phyloP scores from a whole-genome alignment of 2,113 vertebrate species.

The Sarotherodon lohbergeri region DNA sequence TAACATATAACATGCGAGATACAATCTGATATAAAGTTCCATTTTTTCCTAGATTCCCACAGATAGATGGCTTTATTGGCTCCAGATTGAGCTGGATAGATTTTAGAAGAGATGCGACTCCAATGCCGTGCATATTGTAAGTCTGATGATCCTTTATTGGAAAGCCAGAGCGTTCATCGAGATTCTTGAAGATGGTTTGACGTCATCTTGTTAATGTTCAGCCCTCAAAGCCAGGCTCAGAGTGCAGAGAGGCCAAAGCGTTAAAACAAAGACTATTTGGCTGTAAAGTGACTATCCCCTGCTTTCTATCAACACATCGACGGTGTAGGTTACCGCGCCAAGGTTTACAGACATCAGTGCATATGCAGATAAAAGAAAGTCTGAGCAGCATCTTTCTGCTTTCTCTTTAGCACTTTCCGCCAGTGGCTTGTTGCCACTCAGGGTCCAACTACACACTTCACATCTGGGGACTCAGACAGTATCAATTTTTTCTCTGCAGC shows the following conservation, averaged over 20 bases:
- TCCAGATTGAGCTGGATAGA: neutral
- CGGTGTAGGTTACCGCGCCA: neutral
- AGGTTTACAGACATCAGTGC: neutral
- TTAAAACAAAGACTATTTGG: neutral
- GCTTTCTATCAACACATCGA: neutral
- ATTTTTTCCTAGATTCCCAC: neutral
- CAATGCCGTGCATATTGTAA: neutral
- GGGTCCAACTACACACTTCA: neutral
- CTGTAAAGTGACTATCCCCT: neutral
- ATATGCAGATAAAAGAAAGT: neutral
- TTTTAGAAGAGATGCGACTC: neutral
- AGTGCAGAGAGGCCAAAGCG: neutral
- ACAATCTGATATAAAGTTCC: neutral
- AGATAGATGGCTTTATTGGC: neutral
- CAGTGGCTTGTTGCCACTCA: neutral
- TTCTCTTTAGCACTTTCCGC: neutral
- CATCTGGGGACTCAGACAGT: neutral
- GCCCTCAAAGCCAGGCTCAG: neutral
- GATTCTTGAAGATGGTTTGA: neutral
- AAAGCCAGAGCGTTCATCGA: neutral
- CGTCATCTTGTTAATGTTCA: neutral
- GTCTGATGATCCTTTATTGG: neutral
- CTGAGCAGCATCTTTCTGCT: neutral
- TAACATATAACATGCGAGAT: neutral
- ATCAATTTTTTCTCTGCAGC: neutral